phyloP scores from a whole-genome alignment of 1,140 invertebrate genomes.

The Tetraneura akinire region DNA sequence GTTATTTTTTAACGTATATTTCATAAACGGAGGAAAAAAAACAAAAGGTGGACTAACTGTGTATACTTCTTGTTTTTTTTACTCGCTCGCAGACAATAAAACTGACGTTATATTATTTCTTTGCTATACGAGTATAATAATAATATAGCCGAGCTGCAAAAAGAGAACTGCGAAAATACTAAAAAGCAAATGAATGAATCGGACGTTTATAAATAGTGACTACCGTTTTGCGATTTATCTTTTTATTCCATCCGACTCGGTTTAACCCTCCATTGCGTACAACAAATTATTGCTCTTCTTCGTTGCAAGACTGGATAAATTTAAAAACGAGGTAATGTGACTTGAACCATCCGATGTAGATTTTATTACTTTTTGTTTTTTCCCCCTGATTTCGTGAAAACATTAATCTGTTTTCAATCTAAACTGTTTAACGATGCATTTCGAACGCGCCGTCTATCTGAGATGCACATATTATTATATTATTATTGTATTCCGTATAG shows the following conservation, averaged over 20 bases:
- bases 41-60: background rate
- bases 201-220: slow-evolving; percentile 13
- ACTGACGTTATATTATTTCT: background rate
- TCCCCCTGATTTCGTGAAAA: background rate
- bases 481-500: too few species aligned
- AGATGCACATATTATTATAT: background rate
- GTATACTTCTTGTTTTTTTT: background rate
- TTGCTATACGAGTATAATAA: too few species aligned
- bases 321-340: slow-evolving; percentile 12
- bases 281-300: slow-evolving; percentile 6
- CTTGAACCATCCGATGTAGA: background rate
- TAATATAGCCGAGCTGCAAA: background rate
- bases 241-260: background rate
- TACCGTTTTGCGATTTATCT: slow-evolving; percentile 27
- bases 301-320: slow-evolving; percentile 7
- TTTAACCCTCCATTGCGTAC: slow-evolving; percentile 11
- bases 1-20: background rate
- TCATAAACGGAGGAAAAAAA: background rate
- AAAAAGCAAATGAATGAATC: background rate
- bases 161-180: background rate
- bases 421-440: background rate
- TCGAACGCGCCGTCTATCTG: background rate
- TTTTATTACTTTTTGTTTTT: background rate
- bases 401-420: slow-evolving; percentile 4
- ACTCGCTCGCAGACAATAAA: slow-evolving; percentile 8